Conservation (phyloP, 2,797 vertebrate genomes). For the Coranthus polyacanthus region DNA sequence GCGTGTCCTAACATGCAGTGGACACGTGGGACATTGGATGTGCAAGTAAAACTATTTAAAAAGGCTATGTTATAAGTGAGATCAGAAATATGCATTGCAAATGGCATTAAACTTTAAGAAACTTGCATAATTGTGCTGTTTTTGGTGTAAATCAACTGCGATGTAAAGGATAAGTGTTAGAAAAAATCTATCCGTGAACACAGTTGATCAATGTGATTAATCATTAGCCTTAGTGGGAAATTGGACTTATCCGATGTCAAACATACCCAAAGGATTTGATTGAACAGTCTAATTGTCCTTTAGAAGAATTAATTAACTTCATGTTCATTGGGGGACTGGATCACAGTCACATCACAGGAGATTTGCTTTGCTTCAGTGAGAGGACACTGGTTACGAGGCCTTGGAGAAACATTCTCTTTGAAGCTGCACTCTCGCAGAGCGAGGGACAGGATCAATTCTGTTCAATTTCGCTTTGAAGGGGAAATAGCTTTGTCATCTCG, state of each 20-base stretch:
- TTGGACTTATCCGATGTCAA: conserved; percentile 48
- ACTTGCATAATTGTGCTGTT: conserved; percentile 17
- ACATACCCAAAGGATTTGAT: conserved; percentile 53
- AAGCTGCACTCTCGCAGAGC: conserved; percentile 52
- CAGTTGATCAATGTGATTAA: conserved; percentile 51
- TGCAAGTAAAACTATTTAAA: conserved; percentile 24
- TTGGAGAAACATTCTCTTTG: conserved; percentile 61
- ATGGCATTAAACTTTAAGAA: conserved; percentile 13
- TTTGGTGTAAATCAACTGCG: conserved; percentile 6
- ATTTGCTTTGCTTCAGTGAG: conserved; percentile 36
- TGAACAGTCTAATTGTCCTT: conserved; percentile 72
- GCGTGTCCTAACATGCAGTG: neutral
- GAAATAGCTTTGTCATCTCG: conserved; percentile 61
- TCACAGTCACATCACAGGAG: conserved; percentile 47
- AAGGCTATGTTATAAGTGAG: too few species aligned
- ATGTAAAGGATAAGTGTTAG: conserved; percentile 8
- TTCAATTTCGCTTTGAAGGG: conserved; percentile 70
- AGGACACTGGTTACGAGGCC: conserved; percentile 47
- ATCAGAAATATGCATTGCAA: conserved; percentile 23
- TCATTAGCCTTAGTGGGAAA: conserved; percentile 53
- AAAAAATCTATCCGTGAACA: conserved; percentile 29
- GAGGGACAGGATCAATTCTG: conserved; percentile 59
- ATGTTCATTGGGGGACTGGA: conserved; percentile 43
- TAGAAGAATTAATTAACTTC: conserved; percentile 57
- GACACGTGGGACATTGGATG: conserved; percentile 1